Conservation (phyloP, 2,888 invertebrate genomes). For the Maniola hyperantus region DNA sequence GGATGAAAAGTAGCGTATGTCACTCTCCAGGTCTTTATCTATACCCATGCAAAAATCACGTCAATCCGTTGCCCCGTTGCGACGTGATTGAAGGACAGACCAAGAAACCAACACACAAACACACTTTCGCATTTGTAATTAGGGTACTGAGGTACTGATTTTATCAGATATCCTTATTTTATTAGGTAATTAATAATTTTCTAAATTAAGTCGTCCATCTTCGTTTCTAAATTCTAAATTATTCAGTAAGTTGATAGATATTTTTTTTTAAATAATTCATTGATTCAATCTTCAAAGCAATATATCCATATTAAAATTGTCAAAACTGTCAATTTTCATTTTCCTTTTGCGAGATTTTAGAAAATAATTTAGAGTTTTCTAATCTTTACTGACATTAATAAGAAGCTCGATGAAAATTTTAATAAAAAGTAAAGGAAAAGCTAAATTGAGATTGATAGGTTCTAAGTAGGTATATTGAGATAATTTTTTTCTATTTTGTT, state of each 20-base stretch:
- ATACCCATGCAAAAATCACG: too few species aligned
- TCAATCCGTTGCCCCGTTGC: too few species aligned
- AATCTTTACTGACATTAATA: constrained; percentile 10
- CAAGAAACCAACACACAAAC: too few species aligned
- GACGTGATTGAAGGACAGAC: too few species aligned
- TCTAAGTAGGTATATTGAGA: background rate
- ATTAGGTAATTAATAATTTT: background rate
- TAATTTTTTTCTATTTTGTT: background rate
- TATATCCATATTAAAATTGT: background rate
- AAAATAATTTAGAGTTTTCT: constrained; percentile 1
- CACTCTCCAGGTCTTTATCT: too few species aligned
- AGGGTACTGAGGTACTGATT: too few species aligned
- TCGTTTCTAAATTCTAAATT: background rate
- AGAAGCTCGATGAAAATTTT: background rate
- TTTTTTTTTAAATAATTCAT: too few species aligned
- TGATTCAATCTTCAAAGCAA: background rate
- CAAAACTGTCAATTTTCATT: constrained; percentile 11
- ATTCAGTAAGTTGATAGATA: background rate
- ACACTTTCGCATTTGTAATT: too few species aligned
- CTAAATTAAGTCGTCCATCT: background rate
- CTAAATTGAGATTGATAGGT: constrained; percentile 6
- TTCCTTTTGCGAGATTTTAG: background rate
- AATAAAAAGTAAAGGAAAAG: background rate
- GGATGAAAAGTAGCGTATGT: too few species aligned
- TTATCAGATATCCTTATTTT: background rate